Conservation (phyloP, 2,113 vertebrate genomes). For the Trichomycterus rosablanca region DNA sequence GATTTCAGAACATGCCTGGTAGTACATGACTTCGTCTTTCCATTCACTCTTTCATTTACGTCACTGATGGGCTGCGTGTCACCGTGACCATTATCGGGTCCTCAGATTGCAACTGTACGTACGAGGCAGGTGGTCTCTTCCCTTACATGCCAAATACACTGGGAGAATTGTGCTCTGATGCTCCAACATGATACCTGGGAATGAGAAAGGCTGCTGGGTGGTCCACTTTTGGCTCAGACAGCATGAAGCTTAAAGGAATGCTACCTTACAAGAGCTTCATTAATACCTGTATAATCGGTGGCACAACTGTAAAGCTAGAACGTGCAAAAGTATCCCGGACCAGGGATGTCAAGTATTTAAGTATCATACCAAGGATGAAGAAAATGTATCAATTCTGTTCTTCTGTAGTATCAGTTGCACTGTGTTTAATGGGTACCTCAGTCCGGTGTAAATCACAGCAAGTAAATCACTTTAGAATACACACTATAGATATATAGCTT, state of each 20-base stretch:
- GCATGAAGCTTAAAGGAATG: slow-evolving; percentile 13
- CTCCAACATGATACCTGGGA: slow-evolving; percentile 20
- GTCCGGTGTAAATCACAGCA: too few relatives aligned
- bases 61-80: slow-evolving; percentile 10
- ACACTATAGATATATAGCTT: too few relatives aligned
- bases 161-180: slow-evolving; percentile 23
- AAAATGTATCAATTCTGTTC: too few relatives aligned
- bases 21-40: not conserved
- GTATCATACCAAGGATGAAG: too few relatives aligned
- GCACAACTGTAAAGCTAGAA: too few relatives aligned
- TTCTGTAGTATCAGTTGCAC: too few relatives aligned
- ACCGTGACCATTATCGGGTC: slow-evolving; percentile 16
- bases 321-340: too few relatives aligned
- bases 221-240: slow-evolving; percentile 18
- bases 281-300: not conserved
- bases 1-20: slow-evolving; percentile 8
- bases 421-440: too few relatives aligned
- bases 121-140: slow-evolving; percentile 19
- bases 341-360: too few relatives aligned
- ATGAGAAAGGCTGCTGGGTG: slow-evolving; percentile 28
- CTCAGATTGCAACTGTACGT: slow-evolving; percentile 13
- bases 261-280: not conserved
- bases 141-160: slow-evolving; percentile 18
- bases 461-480: too few relatives aligned
- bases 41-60: slow-evolving; percentile 2